These are phyloP conservation scores for Narcine bancroftii DNA, from an alignment of 2,113 vertebrate genomes.

Conservation along the genomic window DNA sequence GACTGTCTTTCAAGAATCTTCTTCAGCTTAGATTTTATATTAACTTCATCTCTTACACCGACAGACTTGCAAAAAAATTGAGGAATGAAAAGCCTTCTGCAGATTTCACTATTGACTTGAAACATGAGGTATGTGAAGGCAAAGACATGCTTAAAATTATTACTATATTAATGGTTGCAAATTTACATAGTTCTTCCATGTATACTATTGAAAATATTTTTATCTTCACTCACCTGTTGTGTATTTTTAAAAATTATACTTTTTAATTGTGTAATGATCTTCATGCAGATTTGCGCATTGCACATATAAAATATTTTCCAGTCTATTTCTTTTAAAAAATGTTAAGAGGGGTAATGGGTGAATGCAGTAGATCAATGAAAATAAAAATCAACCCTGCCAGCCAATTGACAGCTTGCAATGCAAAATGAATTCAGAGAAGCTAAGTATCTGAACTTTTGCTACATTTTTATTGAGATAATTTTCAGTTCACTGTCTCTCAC, in stretches of 20 bases:
- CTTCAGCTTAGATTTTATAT: neutral
- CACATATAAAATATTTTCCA: neutral
- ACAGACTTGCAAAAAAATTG: slow-evolving; percentile 76
- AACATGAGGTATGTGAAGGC: slow-evolving; percentile 76
- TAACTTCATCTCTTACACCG: slow-evolving; percentile 36
- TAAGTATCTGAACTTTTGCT: neutral
- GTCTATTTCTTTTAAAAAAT: neutral
- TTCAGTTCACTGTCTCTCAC: neutral
- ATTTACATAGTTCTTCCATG: neutral
- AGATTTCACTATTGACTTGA: slow-evolving; percentile 95
- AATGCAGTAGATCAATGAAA: neutral
- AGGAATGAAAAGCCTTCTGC: slow-evolving; percentile 79
- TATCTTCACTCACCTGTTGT: neutral
- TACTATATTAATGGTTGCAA: neutral
- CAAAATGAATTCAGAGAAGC: neutral
- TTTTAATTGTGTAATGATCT: neutral
- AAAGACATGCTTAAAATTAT: neutral
- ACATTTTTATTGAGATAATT: neutral
- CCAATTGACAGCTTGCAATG: neutral
- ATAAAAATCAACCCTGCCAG: neutral
- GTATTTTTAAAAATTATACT: neutral
- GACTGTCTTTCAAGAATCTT: neutral
- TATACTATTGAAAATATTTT: slow-evolving; percentile 17
- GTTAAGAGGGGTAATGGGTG: neutral
- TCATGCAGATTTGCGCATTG: neutral